Evolutionary conservation across 1,140 invertebrate species (phyloP), one percentile per base, ranked within the genome.

Genomic region (Drosophila cardini): DNA sequence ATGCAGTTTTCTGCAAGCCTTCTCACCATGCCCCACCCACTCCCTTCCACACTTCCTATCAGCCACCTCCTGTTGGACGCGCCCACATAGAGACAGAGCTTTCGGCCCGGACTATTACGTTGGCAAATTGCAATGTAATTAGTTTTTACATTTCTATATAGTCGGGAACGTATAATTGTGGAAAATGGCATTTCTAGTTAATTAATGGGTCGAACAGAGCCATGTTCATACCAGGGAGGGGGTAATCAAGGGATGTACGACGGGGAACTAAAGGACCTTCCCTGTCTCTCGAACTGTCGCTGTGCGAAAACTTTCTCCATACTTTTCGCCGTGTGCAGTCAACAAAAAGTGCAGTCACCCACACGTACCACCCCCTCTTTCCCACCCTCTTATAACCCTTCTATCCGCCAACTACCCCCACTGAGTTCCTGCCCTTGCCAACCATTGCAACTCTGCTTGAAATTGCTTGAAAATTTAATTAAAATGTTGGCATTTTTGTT

Each of bases 121-220:
- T 89, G 84, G 84, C 84, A 89, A 89, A 89, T 89, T 89, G 84
- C 84, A 89, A 89, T 89, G 84, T 89, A 89, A 89, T 89, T 89
- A 89, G 84, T 89, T 89, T 87, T 89, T 89, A 89, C 84, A 89
- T 89, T 89, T 89, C 84, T 89, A 89, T 89, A 89, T 80, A 89
- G 84, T 84, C 67, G 76, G 74, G 67, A 89, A 89, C 85, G 84
- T 89, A 84, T 89, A 89, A 89, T 89, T 89, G 84, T 89, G 77
- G 85, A 89, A 89, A 89, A 89, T 89, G 80, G 73, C 84, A 89
- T 89, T 89, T 89, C 80, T 89, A 89, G 84, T 89, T 89, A 89
- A 89, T 89, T 89, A 89, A 89, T 89, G 80, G 84, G 79, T 63
- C 62, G 75, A 16, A 48, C 64, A 75, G 73, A 40, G 58, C 26